Percentiles rank a stretch among this genome's conserved stretches.
phyloP scores from a whole-genome alignment of 2,797 vertebrate genomes.

The Diplodus sargus region DNA sequence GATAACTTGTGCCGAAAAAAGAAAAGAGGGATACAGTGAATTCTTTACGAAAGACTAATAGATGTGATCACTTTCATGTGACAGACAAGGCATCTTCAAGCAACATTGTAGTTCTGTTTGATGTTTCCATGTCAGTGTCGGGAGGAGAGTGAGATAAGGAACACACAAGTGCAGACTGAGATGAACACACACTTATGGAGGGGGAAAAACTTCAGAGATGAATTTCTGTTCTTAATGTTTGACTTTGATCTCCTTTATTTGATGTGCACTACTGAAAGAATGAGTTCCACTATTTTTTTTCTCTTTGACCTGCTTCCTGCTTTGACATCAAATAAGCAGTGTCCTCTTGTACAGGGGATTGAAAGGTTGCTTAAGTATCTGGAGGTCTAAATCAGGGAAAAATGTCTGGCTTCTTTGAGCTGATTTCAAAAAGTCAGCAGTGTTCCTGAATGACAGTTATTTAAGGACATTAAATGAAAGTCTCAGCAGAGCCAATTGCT shows the following conservation, averaged over 20 bases:
- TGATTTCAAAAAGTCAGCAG: slow-evolving; percentile 24
- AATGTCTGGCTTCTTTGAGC: background rate
- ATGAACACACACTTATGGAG: slow-evolving; percentile 36
- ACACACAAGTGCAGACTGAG: slow-evolving; percentile 5
- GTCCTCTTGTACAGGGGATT: slow-evolving; percentile 43
- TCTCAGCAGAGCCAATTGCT: background rate
- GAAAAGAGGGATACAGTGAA: slow-evolving; percentile 27
- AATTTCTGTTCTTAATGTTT: slow-evolving; percentile 73
- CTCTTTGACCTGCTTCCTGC: slow-evolving; percentile 48
- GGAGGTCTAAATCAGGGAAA: slow-evolving; percentile 39
- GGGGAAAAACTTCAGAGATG: slow-evolving; percentile 54
- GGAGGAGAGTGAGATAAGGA: slow-evolving; percentile 48
- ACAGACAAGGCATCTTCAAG: slow-evolving; percentile 57
- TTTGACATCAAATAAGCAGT: slow-evolving; percentile 61
- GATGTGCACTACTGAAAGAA: slow-evolving; percentile 75
- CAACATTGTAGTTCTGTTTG: slow-evolving; percentile 54
- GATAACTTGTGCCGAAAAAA: slow-evolving; percentile 24
- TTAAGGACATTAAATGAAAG: background rate
- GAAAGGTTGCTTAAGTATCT: slow-evolving; percentile 46
- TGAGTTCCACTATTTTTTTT: slow-evolving; percentile 44
- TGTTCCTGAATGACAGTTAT: slow-evolving; percentile 18
- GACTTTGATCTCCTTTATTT: slow-evolving; percentile 80
- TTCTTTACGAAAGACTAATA: slow-evolving; percentile 35
- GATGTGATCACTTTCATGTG: slow-evolving; percentile 69
- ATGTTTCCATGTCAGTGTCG: slow-evolving; percentile 60